Base-by-base conservation (phyloP, 2,113 vertebrate species). In the mouse (Mus musculus) region DNA sequence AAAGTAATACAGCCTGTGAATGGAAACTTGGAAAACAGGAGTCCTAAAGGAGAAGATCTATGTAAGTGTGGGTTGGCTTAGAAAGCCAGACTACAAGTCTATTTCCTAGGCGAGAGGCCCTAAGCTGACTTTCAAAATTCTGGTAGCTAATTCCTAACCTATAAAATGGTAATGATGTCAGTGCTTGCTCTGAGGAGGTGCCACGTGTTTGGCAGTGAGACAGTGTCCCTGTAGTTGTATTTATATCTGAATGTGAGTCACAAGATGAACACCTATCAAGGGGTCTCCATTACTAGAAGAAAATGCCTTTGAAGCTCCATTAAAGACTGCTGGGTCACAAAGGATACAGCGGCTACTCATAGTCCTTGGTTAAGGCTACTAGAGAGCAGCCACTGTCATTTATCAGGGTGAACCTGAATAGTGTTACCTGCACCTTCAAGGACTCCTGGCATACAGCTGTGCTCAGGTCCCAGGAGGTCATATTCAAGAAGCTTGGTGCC, bases 231-330 rank as follows among this genome's bases (percentile, higher is more conserved):
- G 67, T 63, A 24, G 88, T 39, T 61, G 1, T 65, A 76, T 17
- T 0, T 5, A 61, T 42, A 20, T 63, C 86, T 85, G 71, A 85
- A 28, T 69, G 65, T 42, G 19, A 19, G 5, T 85, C 19, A 22
- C 5, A 36, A 95, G 39, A 63, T 17, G 5, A 42, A 17, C 54
- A 12, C 22, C 67, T 49, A 46, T 65, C 16, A 63, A 56, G 49
- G 36, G 11, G 65, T 88, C 90, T 89, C 85, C 88, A 49, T 93
- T 95, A 89, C 30, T 89, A 80, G 84, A 84, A 88, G 92, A 84
- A 88, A 88, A 61, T 36, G 4, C 94, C 82, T 95, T 8, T 28
- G 59, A 36, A 56, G 46, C 76, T 7, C 39, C 1, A 0, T 49
- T 67, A 73, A 73, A 95, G 95, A 90, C 90, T 90, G n/a, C 76